These are phyloP conservation scores for Bufo gargarizans DNA, from an alignment of 2,113 vertebrate genomes.

Conservation along the genomic window DNA sequence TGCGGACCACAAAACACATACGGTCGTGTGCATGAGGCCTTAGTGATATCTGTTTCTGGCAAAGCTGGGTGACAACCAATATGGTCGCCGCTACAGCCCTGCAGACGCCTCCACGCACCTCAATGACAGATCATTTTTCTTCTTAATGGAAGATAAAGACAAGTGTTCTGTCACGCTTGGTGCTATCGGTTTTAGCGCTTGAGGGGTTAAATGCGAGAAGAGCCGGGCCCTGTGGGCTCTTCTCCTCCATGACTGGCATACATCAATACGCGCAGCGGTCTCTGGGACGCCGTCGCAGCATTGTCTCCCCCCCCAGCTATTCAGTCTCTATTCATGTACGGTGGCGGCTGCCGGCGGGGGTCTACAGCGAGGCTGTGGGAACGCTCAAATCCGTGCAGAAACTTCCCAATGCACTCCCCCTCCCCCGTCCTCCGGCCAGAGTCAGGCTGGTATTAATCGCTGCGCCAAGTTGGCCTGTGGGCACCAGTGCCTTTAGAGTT, in stretches of 20 bases:
- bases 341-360: constrained; percentile 23
- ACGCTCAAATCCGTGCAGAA: constrained; percentile 10
- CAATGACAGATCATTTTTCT: too few species aligned
- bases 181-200: too few species aligned
- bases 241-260: background rate
- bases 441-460: background rate
- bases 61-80: too few species aligned
- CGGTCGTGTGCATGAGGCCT: too few species aligned
- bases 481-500: too few species aligned
- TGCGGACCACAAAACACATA: too few species aligned
- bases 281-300: constrained; percentile 14
- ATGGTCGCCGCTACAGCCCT: too few species aligned
- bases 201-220: constrained; percentile 3
- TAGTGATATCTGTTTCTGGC: too few species aligned
- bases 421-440: too few species aligned
- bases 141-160: too few species aligned
- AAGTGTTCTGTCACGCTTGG: too few species aligned
- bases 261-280: constrained; percentile 23
- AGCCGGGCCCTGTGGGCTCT: background rate
- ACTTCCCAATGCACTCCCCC: constrained; percentile 12
- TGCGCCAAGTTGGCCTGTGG: background rate
- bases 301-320: constrained; percentile 34
- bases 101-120: too few species aligned
- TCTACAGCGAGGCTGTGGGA: constrained; percentile 35
- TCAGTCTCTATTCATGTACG: constrained; percentile 14